A percentile compares a stretch with the other conserved stretches of the same genome.
Conservation (phyloP, 2,113 vertebrate genomes). For the Crypturellus undulatus region DNA sequence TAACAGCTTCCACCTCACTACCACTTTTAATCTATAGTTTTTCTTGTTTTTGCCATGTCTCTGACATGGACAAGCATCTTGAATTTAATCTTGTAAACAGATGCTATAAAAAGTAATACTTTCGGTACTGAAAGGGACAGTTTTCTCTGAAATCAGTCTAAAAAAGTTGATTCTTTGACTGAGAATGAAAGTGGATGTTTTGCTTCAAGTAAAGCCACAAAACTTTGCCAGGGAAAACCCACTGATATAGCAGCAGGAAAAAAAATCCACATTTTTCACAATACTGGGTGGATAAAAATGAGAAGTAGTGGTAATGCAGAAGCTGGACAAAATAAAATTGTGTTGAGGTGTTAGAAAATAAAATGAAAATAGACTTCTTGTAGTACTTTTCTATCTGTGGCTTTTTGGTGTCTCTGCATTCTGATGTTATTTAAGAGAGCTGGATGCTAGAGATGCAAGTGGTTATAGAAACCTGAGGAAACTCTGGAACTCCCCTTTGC, state of each 20-base stretch:
- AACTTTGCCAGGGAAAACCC: constrained; percentile 9
- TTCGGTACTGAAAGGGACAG: neutral
- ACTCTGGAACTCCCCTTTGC: neutral
- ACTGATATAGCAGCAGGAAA: neutral
- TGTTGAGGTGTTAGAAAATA: neutral
- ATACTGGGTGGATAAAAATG: neutral
- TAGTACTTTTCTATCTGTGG: neutral
- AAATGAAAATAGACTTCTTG: neutral
- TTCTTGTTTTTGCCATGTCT: neutral
- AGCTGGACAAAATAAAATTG: neutral
- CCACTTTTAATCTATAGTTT: neutral
- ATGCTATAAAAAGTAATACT: neutral
- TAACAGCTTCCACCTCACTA: neutral
- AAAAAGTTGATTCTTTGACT: neutral
- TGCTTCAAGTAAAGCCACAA: neutral
- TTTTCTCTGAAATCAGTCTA: neutral
- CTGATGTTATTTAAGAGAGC: neutral
- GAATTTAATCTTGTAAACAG: neutral
- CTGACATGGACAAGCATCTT: neutral
- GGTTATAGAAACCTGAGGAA: neutral
- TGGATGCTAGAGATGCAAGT: neutral
- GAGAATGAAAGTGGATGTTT: constrained; percentile 21
- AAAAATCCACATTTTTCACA: neutral
- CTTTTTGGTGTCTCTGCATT: neutral
- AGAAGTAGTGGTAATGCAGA: neutral